These are phyloP conservation scores for Deilephila elpenor DNA, from an alignment of 2,888 invertebrate genomes.

Conservation along the genomic window DNA sequence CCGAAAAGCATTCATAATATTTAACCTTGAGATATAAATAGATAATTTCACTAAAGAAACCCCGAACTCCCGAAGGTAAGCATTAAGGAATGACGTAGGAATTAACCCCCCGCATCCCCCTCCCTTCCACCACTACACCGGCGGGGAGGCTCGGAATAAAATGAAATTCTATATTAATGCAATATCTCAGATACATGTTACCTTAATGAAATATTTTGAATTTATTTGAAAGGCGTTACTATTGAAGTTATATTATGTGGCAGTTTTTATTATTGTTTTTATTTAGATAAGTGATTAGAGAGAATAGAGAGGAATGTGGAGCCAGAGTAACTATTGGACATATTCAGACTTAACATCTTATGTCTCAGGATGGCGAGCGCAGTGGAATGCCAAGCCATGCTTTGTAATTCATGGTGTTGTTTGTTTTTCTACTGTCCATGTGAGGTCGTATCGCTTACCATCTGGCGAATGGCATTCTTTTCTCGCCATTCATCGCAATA, in stretches of 20 bases:
- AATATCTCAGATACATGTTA: slow-evolving; percentile 33
- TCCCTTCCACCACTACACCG: neutral
- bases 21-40: slow-evolving; percentile 12
- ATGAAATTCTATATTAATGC: slow-evolving; percentile 45
- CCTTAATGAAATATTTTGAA: slow-evolving; percentile 40
- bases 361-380: too few species aligned
- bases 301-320: neutral
- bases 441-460: too few species aligned
- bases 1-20: neutral
- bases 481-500: too few species aligned
- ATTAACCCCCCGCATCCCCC: neutral
- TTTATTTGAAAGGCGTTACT: slow-evolving; percentile 22
- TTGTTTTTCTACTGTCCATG: too few species aligned
- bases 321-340: too few species aligned
- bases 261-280: neutral
- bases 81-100: slow-evolving; percentile 19
- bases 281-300: neutral
- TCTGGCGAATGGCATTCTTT: too few species aligned
- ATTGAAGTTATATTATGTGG: neutral
- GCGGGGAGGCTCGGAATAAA: slow-evolving; percentile 27
- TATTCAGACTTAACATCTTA: too few species aligned
- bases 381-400: too few species aligned
- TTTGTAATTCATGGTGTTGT: too few species aligned
- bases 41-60: slow-evolving; percentile 17
- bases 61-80: neutral